phyloP scores from a whole-genome alignment of 2,888 invertebrate genomes.

The Cryptocephalus moraei region DNA sequence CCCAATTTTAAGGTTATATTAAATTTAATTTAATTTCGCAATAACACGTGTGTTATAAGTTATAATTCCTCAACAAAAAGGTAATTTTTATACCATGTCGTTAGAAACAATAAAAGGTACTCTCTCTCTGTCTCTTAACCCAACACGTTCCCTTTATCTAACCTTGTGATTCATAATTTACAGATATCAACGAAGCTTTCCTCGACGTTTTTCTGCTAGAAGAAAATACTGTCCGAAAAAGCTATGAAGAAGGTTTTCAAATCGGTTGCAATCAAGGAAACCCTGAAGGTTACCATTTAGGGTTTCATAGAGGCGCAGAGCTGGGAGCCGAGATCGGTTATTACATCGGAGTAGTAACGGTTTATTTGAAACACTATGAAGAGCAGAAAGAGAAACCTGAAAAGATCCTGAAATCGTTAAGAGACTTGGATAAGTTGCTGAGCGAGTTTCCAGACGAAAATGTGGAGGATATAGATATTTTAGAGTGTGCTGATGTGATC shows the following conservation, averaged over 20 bases:
- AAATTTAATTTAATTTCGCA: too few relatives aligned
- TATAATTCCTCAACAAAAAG: too few relatives aligned
- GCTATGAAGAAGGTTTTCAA: constrained; percentile 58
- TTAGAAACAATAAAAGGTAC: too few relatives aligned
- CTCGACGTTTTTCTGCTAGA: constrained; percentile 62
- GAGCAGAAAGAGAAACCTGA: constrained; percentile 46
- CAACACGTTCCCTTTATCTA: too few relatives aligned
- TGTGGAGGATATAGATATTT: constrained; percentile 53
- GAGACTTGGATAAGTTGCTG: constrained; percentile 49
- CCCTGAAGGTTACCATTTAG: constrained; percentile 60
- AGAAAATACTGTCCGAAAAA: constrained; percentile 50
- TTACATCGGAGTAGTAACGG: constrained; percentile 52
- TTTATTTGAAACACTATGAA: constrained; percentile 20
- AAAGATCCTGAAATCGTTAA: constrained; percentile 45
- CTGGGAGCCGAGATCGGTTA: constrained; percentile 69
- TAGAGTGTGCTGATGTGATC: constrained; percentile 50
- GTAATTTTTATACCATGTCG: too few relatives aligned
- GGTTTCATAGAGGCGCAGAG: constrained; percentile 67
- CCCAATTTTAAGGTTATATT: too few relatives aligned
- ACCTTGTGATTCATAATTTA: too few relatives aligned
- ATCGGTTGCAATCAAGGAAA: constrained; percentile 53
- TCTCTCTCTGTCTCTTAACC: too few relatives aligned
- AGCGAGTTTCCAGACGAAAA: constrained; percentile 56
- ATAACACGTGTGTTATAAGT: too few relatives aligned
- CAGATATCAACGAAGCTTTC: constrained; percentile 64